Base-by-base conservation (phyloP, 2,113 vertebrate genomes). In the Dinomys branickii region DNA sequence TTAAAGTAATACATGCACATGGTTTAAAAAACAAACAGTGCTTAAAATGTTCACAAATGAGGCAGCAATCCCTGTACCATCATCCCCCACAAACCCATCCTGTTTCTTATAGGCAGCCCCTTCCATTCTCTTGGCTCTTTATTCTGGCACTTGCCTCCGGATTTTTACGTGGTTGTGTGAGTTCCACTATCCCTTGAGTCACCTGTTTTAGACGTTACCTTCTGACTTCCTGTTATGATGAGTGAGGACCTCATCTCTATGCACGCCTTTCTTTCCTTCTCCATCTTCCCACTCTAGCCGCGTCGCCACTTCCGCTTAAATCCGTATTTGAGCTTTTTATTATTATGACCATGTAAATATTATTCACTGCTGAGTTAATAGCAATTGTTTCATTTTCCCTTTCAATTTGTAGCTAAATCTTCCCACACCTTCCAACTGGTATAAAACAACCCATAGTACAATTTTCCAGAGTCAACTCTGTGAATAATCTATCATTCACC, bases 321-420 rank as follows among this genome's bases (percentile, higher is more conserved):
- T 92, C 38, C 71, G n/a, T 71, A 94, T 85, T 24, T 88, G 47
- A 41, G 33, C 2, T 85, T 95, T 78, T 93, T 44, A 67, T 85
- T 19, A 61, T 90, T 82, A 84, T 44, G 75, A 38, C 67, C 87
- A 95, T 1, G 0, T 90, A 94, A 89, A 58, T 81, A 87, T 52
- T 67, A 59, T 65, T 87, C 56, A 73, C 35, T 86, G 65, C 7
- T 30, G 26, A 89, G 59, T 95, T 83, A 73, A 81, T 91, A 85
- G 54, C 58, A 82, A 58, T 88, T 87, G n/a, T 88, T 93, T 83
- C 30, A 90, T 73, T 85, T 89, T 54, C 50, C 56, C 77, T 88
- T 94, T 85, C 38, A 95, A 78, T 67, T 89, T 73, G 93, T 61
- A 89, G 81, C 52, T 85, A 91, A 90, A 75, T 88, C 38, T 94